These are phyloP conservation scores for Wasmannia auropunctata DNA, from an alignment of 1,140 invertebrate species.

Conservation along the genomic window DNA sequence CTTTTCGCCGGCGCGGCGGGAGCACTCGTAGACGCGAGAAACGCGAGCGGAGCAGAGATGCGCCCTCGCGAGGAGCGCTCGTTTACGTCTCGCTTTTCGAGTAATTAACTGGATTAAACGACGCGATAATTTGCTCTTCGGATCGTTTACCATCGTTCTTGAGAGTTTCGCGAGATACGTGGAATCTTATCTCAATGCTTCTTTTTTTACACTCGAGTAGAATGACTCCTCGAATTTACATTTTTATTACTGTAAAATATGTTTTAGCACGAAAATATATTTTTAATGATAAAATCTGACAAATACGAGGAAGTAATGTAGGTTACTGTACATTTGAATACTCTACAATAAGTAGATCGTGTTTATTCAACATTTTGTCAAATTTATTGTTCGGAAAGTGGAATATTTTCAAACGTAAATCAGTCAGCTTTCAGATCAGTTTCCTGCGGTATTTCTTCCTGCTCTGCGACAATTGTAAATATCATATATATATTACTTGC, in stretches of 20 bases:
- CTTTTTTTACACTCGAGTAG: neutral
- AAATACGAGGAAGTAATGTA: neutral
- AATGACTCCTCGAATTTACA: neutral
- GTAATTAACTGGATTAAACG: constrained; percentile 25
- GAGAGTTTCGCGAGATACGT: neutral
- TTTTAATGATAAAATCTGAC: neutral
- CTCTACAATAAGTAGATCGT: neutral
- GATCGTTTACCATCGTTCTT: neutral
- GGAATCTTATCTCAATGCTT: neutral
- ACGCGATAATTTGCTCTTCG: neutral
- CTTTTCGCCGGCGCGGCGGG: constrained; percentile 46
- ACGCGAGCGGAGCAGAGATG: constrained; percentile 3
- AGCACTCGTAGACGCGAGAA: constrained; percentile 51
- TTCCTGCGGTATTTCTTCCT: neutral
- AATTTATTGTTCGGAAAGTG: neutral
- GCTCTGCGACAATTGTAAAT: neutral
- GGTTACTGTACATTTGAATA: neutral
- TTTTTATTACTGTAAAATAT: neutral
- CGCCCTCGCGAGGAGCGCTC: neutral
- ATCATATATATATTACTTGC: neutral
- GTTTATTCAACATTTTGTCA: neutral
- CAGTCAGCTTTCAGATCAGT: neutral
- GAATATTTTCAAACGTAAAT: neutral
- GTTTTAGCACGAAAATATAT: neutral
- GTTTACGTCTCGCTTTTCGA: neutral